These are phyloP conservation scores for Hylyphantes graminicola DNA, from an alignment of 1,140 invertebrate genomes.

Conservation along the genomic window DNA sequence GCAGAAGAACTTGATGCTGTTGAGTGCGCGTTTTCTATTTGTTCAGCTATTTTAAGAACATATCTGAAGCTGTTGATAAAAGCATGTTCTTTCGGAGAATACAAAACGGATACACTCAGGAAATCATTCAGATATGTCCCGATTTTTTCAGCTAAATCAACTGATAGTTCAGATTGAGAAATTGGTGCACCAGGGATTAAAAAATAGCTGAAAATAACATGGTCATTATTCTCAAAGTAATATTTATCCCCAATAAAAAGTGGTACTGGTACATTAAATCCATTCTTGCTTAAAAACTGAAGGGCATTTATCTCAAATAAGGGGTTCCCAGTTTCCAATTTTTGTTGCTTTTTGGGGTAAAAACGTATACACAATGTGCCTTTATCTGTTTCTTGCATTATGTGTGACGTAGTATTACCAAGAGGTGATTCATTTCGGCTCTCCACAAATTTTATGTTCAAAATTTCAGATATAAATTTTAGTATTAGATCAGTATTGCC, in stretches of 20 bases:
- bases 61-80: constrained; percentile 8
- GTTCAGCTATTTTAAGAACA: background rate
- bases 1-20: background rate
- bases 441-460: no score
- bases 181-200: background rate
- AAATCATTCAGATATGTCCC: background rate
- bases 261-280: background rate
- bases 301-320: background rate
- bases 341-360: background rate
- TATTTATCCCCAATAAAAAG: background rate
- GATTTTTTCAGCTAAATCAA: background rate
- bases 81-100: background rate
- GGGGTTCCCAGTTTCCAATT: background rate
- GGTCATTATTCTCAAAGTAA: background rate
- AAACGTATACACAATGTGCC: constrained; percentile 6
- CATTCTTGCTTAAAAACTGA: background rate
- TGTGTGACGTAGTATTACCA: background rate
- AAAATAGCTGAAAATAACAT: constrained; percentile 17
- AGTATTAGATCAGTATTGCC: no score
- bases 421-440: background rate
- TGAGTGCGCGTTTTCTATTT: background rate
- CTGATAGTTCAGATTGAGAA: background rate
- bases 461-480: no score
- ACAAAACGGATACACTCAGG: background rate
- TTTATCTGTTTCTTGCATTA: constrained; percentile 7